Evolutionary conservation across 92 coral and sea anemone species (phyloP).

Genomic region (Zoanthus sansibaricus): DNA sequence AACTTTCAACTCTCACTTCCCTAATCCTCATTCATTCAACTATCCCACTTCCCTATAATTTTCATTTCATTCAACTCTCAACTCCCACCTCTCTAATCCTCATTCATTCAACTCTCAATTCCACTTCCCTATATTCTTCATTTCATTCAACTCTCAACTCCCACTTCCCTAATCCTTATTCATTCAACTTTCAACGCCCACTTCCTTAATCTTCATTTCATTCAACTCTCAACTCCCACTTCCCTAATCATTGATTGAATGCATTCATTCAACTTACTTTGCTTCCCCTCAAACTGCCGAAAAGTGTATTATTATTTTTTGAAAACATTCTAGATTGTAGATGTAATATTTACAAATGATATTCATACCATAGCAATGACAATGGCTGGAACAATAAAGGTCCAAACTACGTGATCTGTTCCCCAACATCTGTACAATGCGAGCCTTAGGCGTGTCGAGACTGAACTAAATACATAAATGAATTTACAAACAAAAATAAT

Average conservation of each 20-base stretch:
- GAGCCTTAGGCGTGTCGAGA: conserved; percentile 46
- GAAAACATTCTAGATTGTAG: neutral
- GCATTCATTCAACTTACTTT: neutral
- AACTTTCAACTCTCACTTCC: neutral
- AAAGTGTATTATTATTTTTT: neutral
- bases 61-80: neutral
- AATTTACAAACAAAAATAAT: neutral
- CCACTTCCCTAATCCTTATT: neutral
- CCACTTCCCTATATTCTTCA: no score
- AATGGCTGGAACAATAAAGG: conserved; percentile 76
- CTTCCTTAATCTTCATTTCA: neutral
- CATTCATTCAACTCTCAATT: neutral
- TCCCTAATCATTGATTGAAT: no score
- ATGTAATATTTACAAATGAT: neutral
- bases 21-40: neutral
- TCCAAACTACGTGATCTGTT: conserved; percentile 84
- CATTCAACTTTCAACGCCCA: neutral
- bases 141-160: neutral
- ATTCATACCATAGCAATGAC: conserved; percentile 66
- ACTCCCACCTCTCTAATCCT: neutral
- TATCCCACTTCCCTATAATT: neutral
- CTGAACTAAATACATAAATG: neutral
- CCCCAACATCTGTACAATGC: conserved; percentile 82
- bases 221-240: neutral
- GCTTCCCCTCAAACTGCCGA: neutral